These are phyloP conservation scores for Strix occidentalis DNA, from an alignment of 2,797 vertebrate species.

Conservation along the genomic window DNA sequence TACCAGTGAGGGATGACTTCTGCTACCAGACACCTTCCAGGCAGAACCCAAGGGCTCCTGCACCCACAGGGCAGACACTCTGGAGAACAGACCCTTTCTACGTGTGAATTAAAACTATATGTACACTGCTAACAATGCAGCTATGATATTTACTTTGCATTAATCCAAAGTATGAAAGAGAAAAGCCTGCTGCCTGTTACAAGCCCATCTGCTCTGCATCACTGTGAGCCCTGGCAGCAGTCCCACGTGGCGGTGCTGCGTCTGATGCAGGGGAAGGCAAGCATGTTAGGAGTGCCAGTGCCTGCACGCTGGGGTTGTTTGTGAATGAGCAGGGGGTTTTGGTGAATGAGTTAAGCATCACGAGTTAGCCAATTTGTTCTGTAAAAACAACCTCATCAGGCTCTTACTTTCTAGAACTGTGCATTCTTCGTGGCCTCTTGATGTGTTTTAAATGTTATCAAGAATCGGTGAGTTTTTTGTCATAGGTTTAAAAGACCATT, in stretches of 20 bases:
- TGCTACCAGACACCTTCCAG: background rate
- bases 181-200: background rate
- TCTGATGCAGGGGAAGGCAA: background rate
- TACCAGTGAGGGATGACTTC: background rate
- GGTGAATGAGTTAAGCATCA: background rate
- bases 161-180: background rate
- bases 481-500: background rate
- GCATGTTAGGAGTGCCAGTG: background rate
- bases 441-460: slow-evolving; percentile 21
- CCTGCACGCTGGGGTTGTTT: background rate
- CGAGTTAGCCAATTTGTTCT: background rate
- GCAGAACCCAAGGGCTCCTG: background rate
- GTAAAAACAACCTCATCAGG: slow-evolving; percentile 3
- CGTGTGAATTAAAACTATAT: background rate
- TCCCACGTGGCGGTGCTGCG: background rate
- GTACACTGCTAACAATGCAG: background rate
- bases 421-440: background rate
- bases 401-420: slow-evolving; percentile 42
- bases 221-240: background rate
- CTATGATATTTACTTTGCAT: background rate
- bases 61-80: background rate
- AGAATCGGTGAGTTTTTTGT: background rate
- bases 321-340: background rate
- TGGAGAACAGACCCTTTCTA: background rate
- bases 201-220: background rate